Percentiles rank a stretch among this genome's conserved stretches.
These are phyloP conservation scores for Metaphire vulgaris DNA, from an alignment of 1,140 invertebrate species.

Conservation along the genomic window DNA sequence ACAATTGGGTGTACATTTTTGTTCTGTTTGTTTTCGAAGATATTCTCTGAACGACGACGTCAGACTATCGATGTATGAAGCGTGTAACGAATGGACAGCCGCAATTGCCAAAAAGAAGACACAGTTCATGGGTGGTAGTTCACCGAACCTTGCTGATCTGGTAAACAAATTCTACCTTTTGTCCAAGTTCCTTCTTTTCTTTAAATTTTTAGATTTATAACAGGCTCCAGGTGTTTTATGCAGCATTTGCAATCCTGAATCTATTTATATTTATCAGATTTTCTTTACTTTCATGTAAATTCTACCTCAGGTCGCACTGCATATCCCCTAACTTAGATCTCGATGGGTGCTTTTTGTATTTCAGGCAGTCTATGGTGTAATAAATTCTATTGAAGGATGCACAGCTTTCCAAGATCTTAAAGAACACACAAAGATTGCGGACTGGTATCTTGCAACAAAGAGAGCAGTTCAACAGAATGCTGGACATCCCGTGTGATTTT, in stretches of 20 bases:
- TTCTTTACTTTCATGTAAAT: neutral
- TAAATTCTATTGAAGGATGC: conserved; percentile 93
- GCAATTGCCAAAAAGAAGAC: conserved; percentile 63
- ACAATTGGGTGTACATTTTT: no score
- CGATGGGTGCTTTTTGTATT: conserved; percentile 28
- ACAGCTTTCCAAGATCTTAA: conserved; percentile 76
- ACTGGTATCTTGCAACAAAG: conserved; percentile 51
- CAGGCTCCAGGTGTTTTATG: neutral
- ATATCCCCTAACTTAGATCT: neutral
- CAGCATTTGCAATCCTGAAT: neutral
- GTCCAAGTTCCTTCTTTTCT: neutral
- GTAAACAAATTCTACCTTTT: conserved; percentile 38
- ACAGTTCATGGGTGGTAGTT: conserved; percentile 70
- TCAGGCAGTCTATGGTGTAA: conserved; percentile 77
- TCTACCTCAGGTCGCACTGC: neutral
- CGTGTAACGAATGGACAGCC: conserved; percentile 71
- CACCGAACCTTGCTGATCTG: conserved; percentile 87
- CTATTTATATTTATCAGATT: conserved; percentile 1
- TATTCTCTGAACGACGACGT: conserved; percentile 82
- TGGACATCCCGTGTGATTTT: no score
- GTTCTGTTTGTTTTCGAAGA: no score
- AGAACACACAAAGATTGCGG: conserved; percentile 64
- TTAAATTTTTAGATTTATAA: no score
- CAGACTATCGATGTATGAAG: conserved; percentile 79
- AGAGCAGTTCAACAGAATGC: conserved; percentile 6